Base-by-base conservation (phyloP, 2,113 vertebrate species). In the Ibidorhyncha struthersii region DNA sequence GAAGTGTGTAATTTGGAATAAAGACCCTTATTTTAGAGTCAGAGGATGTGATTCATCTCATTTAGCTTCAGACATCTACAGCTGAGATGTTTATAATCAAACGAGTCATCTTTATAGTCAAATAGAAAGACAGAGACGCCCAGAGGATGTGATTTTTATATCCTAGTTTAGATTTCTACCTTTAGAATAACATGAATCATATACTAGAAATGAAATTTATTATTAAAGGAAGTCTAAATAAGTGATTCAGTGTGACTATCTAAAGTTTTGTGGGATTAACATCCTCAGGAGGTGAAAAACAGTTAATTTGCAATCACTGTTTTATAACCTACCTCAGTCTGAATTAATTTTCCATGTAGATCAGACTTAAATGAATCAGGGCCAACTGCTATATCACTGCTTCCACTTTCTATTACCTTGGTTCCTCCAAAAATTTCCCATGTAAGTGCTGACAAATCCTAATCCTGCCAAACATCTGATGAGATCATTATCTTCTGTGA, bases 51-150 rank as follows among this genome's bases (percentile, higher is more conserved):
- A 96, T 90, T 97, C 45, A 94, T 95, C 93, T 93, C 43, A 90
- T 94, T 96, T 96, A 82, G 74, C 58, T 93, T 91, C 87, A 93
- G 86, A 96, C 69, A 52, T 89, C 91, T 81, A 97, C 83, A 96
- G 82, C 87, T 95, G 85, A 96, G 87, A 94, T 96, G 93, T 96
- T 96, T 96, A 90, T 94, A 95, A 95, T 73, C 92, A 95, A 95
- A 91, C 14, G 0, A 97, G 61, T 85, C 66, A 94, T 96, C 82
- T 86, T 93, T 80, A 85, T 45, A 93, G 74, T 90, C 56, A 94
- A 94, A 93, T 88, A 91, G 66, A 53, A 96, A 87, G 66, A 94
- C 20, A 85, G n/a, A 91, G 70, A 72, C 0, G 0, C 65, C 32
- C 69, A 67, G 77, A 14, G 2, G 83, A 89, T 85, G 53, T 82